Evolutionary conservation across 1,140 invertebrate genomes (phyloP).

Genomic region (Trichonephila inaurata): DNA sequence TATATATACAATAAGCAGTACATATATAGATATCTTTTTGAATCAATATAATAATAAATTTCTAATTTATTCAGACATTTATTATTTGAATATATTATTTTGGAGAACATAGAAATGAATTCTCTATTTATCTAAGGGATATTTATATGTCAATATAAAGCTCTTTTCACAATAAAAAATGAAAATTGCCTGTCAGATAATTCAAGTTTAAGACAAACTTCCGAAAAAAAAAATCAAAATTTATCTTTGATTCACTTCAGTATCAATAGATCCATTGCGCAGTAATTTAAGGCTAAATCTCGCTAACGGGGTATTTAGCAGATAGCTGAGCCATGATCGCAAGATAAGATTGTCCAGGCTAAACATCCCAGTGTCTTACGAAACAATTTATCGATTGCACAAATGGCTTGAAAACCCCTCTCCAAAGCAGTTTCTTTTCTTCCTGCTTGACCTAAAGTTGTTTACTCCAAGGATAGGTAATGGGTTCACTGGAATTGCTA

Average conservation of each 20-base stretch:
- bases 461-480: conserved; percentile 28
- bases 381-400: conserved; percentile 47
- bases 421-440: not conserved
- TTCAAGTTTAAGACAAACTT: too few relatives aligned
- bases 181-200: too few relatives aligned
- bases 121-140: too few relatives aligned
- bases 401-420: conserved; percentile 16
- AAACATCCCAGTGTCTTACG: conserved; percentile 16
- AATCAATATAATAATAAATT: too few relatives aligned
- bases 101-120: too few relatives aligned
- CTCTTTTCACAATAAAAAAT: too few relatives aligned
- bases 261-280: not conserved
- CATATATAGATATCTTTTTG: too few relatives aligned
- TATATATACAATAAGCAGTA: too few relatives aligned
- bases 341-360: not conserved
- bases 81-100: too few relatives aligned
- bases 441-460: conserved; percentile 14
- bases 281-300: not conserved
- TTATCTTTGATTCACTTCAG: not conserved
- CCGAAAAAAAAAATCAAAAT: too few relatives aligned
- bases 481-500: conserved; percentile 14
- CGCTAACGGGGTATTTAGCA: not conserved
- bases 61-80: too few relatives aligned
- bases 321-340: not conserved
- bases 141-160: too few relatives aligned